Percentiles rank a stretch among this genome's conserved stretches.
Conservation (phyloP, 1,140 invertebrate species). For the Palaemon carinicauda region DNA sequence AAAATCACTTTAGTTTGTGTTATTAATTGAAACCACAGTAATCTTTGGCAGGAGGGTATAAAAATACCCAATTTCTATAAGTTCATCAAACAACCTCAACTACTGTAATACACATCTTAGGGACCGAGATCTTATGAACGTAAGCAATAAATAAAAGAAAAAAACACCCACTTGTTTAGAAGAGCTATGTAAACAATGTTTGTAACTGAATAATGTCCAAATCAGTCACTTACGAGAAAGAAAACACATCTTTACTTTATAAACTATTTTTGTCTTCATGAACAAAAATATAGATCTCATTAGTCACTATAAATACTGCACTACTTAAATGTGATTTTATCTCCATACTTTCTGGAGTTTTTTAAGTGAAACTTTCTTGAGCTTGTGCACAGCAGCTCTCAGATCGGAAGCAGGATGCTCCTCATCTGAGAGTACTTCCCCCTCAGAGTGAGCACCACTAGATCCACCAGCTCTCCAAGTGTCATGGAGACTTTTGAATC, state of each 20-base stretch:
- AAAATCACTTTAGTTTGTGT: not conserved
- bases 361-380: constrained; percentile 78
- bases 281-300: too few relatives aligned
- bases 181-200: not conserved
- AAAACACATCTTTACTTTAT: too few relatives aligned
- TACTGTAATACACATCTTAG: not conserved
- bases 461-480: constrained; percentile 66
- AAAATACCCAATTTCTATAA: not conserved
- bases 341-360: constrained; percentile 78
- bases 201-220: not conserved
- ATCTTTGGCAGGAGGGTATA: constrained; percentile 17
- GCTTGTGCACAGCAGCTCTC: constrained; percentile 61
- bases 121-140: constrained; percentile 12
- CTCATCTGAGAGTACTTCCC: constrained; percentile 67
- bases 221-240: too few relatives aligned
- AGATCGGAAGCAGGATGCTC: constrained; percentile 49
- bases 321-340: constrained; percentile 65
- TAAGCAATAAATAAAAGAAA: not conserved
- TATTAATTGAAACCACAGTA: constrained; percentile 13
- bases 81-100: not conserved
- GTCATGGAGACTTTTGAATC: constrained; percentile 65
- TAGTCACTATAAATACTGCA: not conserved
- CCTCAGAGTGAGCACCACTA: constrained; percentile 79
- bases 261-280: too few relatives aligned
- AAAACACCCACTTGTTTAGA: not conserved